These are phyloP conservation scores for Pelecanus crispus DNA, from an alignment of 2,113 vertebrate species.

Conservation along the genomic window DNA sequence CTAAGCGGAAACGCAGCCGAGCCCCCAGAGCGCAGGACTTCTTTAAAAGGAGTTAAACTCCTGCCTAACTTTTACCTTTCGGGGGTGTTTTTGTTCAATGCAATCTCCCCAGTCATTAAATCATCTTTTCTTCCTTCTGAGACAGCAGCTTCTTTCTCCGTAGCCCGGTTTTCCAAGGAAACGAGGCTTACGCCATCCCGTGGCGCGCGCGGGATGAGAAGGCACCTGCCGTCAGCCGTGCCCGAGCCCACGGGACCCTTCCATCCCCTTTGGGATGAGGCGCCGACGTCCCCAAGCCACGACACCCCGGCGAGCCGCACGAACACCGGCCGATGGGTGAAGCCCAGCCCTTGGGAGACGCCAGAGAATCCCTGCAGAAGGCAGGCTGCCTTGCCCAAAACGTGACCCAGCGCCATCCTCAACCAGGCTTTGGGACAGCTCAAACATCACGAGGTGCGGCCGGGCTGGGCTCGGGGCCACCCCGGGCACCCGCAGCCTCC, in stretches of 20 bases:
- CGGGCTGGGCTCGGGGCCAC: background rate
- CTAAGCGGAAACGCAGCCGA: rapidly evolving
- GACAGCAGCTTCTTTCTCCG: background rate
- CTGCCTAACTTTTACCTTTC: background rate
- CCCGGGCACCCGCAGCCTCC: background rate
- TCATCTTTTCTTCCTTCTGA: background rate
- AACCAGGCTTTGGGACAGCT: background rate
- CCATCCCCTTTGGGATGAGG: background rate
- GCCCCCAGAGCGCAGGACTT: background rate
- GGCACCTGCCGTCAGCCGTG: rapidly evolving
- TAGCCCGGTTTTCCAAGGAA: background rate
- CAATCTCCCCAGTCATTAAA: background rate
- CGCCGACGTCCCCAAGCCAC: rapidly evolving
- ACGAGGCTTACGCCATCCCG: background rate
- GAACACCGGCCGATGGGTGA: rapidly evolving
- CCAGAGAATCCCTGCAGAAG: background rate
- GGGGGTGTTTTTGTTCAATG: background rate
- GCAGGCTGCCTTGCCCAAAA: background rate
- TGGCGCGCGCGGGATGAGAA: rapidly evolving
- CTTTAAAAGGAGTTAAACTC: background rate
- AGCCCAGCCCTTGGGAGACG: background rate
- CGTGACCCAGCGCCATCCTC: rapidly evolving
- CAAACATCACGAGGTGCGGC: background rate
- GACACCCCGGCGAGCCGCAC: rapidly evolving
- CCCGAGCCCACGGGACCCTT: background rate